Evolutionary conservation across 2,113 vertebrate species (phyloP).

Genomic region (Semnornis frantzii): DNA sequence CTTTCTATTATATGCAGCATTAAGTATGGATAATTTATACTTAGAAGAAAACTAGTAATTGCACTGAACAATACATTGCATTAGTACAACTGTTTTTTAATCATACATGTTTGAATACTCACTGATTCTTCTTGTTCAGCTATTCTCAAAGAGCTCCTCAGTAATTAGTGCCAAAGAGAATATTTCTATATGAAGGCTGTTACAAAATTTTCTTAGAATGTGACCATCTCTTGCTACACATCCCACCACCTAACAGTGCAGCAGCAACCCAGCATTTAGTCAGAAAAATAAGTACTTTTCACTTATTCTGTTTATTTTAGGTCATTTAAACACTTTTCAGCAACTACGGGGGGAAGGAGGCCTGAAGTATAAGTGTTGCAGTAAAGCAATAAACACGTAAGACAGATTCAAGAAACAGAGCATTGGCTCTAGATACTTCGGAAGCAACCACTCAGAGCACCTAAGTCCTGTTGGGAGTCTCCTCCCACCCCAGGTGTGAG

Average conservation of each 20-base stretch:
- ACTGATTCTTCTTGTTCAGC: neutral
- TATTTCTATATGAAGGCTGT: neutral
- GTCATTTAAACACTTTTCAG: neutral
- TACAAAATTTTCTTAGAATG: neutral
- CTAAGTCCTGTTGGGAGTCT: no score
- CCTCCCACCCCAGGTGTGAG: no score
- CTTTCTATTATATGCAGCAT: neutral
- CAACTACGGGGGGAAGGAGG: no score
- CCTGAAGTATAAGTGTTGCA: neutral
- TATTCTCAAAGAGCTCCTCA: neutral
- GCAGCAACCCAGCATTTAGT: neutral
- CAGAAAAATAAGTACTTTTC: neutral
- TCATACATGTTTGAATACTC: neutral
- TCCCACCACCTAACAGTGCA: neutral
- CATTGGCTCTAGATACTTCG: neutral
- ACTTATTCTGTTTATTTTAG: neutral
- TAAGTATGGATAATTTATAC: conserved; percentile 2
- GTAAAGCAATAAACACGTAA: neutral
- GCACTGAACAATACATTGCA: neutral
- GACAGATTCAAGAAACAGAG: neutral
- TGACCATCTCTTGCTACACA: neutral
- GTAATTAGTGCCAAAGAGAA: neutral
- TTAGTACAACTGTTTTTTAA: neutral
- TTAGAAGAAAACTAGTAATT: neutral
- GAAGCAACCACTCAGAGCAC: neutral